phyloP scores from a whole-genome alignment of 1,140 invertebrate species.

The Drosophila lini region DNA sequence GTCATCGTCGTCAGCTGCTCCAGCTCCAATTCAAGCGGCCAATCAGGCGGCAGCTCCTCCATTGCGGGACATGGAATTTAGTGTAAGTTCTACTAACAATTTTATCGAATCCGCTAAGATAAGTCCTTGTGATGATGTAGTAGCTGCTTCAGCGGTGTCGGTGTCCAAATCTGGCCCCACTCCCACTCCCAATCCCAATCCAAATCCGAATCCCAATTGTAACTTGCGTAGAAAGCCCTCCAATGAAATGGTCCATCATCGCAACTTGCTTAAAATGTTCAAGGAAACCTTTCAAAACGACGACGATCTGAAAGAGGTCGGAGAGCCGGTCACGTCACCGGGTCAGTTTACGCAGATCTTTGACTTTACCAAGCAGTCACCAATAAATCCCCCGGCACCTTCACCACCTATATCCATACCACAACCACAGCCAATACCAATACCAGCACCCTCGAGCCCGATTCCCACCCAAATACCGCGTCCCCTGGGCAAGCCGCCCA shows the following conservation, averaged over 20 bases:
- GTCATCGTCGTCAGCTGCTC: slow-evolving; percentile 20
- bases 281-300: slow-evolving; percentile 82
- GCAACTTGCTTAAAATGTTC: slow-evolving; percentile 80
- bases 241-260: slow-evolving; percentile 81
- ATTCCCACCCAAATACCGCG: slow-evolving; percentile 70
- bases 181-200: slow-evolving; percentile 22
- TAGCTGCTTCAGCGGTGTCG: slow-evolving; percentile 72
- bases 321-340: slow-evolving; percentile 26
- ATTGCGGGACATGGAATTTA: slow-evolving; percentile 81
- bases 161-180: slow-evolving; percentile 53
- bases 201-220: slow-evolving; percentile 43
- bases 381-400: slow-evolving; percentile 14
- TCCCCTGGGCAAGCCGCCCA: slow-evolving; percentile 75
- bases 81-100: slow-evolving; percentile 84
- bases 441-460: slow-evolving; percentile 21
- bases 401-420: slow-evolving; percentile 10
- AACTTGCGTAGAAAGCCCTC: slow-evolving; percentile 82
- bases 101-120: slow-evolving; percentile 67
- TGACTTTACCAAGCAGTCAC: slow-evolving; percentile 62
- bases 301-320: slow-evolving; percentile 65
- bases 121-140: slow-evolving; percentile 69
- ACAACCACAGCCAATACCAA: slow-evolving; percentile 11
- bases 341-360: slow-evolving; percentile 66
- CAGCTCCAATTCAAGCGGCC: slow-evolving; percentile 41
- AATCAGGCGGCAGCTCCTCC: slow-evolving; percentile 48